These are phyloP conservation scores for Scaptomyza flava DNA, from an alignment of 2,888 invertebrate genomes.

Conservation along the genomic window DNA sequence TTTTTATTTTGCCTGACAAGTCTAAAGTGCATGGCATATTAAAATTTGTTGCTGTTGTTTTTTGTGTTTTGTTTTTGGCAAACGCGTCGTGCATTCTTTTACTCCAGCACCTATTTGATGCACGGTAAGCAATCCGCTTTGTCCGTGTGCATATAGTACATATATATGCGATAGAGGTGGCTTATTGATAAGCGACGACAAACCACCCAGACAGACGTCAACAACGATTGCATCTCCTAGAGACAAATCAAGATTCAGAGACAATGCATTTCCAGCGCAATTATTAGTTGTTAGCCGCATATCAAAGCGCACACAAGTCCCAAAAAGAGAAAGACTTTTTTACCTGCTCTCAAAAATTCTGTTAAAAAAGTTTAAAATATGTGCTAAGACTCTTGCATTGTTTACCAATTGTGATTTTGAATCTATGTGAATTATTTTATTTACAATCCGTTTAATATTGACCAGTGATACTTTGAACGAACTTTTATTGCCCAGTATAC, in stretches of 20 bases:
- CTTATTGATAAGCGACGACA: slow-evolving; percentile 52
- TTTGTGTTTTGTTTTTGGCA: slow-evolving; percentile 23
- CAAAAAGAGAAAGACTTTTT: not conserved
- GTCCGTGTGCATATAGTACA: slow-evolving; percentile 29
- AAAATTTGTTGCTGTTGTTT: slow-evolving; percentile 1
- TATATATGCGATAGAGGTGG: slow-evolving; percentile 31
- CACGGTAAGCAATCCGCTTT: slow-evolving; percentile 49
- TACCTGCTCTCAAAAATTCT: slow-evolving; percentile 5
- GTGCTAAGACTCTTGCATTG: slow-evolving; percentile 7
- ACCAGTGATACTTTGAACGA: slow-evolving; percentile 4
- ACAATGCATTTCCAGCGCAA: slow-evolving; percentile 54
- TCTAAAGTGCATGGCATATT: slow-evolving; percentile 12
- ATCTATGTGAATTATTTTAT: slow-evolving; percentile 17
- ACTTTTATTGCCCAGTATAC: not conserved
- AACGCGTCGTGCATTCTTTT: slow-evolving; percentile 15
- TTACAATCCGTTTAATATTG: slow-evolving; percentile 18
- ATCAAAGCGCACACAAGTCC: slow-evolving; percentile 46
- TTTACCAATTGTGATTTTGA: slow-evolving; percentile 23
- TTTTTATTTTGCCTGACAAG: slow-evolving; percentile 21
- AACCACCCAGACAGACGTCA: slow-evolving; percentile 31
- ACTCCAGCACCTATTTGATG: slow-evolving; percentile 1
- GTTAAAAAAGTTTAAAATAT: slow-evolving; percentile 6
- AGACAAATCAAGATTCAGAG: slow-evolving; percentile 16
- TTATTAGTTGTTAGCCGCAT: slow-evolving; percentile 56
- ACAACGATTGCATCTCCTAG: slow-evolving; percentile 45